phyloP scores from a whole-genome alignment of 2,797 vertebrate species.

The Malacoraja senta region DNA sequence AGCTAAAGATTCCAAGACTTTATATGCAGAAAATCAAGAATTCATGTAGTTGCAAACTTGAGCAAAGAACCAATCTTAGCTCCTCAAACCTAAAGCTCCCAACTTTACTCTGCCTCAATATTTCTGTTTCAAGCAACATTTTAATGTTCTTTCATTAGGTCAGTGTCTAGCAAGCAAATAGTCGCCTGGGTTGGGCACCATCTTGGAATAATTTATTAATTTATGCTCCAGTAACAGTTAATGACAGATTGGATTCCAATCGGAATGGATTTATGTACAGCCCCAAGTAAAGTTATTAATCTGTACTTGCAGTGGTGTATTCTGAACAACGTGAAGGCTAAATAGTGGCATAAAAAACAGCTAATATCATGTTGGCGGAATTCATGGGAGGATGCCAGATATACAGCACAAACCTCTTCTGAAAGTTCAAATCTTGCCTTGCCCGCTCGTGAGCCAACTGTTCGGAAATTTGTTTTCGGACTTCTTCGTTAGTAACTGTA shows the following conservation, averaged over 20 bases:
- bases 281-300: not conserved
- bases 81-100: not conserved
- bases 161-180: too few species aligned
- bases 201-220: not conserved
- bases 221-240: not conserved
- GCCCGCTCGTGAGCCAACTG: constrained; percentile 77
- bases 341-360: not conserved
- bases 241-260: not conserved
- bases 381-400: not conserved
- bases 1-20: not conserved
- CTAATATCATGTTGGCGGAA: not conserved
- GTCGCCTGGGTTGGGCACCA: too few species aligned
- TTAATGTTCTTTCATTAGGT: not conserved
- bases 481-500: constrained; percentile 76
- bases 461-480: constrained; percentile 81
- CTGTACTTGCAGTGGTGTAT: not conserved
- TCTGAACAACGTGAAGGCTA: not conserved
- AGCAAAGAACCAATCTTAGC: not conserved
- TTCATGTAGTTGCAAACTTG: not conserved
- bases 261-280: too few species aligned
- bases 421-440: constrained; percentile 71
- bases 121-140: not conserved
- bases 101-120: not conserved
- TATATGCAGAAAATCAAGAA: not conserved
- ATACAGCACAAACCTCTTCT: constrained; percentile 70